phyloP scores from a whole-genome alignment of 2,797 vertebrate genomes.

The Acanthopagrus latus region DNA sequence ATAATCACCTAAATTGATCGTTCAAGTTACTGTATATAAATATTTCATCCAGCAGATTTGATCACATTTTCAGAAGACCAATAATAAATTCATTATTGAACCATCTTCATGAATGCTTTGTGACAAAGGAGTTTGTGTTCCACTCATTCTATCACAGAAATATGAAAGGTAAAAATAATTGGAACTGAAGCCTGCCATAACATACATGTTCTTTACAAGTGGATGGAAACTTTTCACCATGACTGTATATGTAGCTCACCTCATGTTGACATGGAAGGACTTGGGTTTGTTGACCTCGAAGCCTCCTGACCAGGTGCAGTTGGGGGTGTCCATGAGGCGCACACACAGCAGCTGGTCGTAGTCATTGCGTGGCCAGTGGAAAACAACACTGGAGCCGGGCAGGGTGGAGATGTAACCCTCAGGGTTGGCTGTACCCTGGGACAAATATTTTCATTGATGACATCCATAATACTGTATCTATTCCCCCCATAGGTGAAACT shows the following conservation, averaged over 20 bases:
- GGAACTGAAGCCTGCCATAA: too few relatives aligned
- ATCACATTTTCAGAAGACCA: too few relatives aligned
- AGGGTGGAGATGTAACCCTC: slow-evolving; percentile 96
- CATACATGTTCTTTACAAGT: too few relatives aligned
- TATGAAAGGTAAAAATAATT: too few relatives aligned
- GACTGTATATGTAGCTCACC: slow-evolving; percentile 76
- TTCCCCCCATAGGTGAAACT: neutral
- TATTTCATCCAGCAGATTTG: too few relatives aligned
- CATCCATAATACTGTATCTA: neutral
- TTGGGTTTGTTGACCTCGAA: slow-evolving; percentile 98
- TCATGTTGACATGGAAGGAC: slow-evolving; percentile 99
- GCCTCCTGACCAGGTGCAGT: slow-evolving; percentile 97
- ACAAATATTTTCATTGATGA: slow-evolving; percentile 2
- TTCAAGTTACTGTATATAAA: too few relatives aligned
- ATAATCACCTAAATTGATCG: too few relatives aligned
- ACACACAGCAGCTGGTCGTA: slow-evolving; percentile 97
- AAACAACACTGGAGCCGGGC: slow-evolving; percentile 96
- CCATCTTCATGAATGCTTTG: too few relatives aligned
- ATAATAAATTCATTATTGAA: too few relatives aligned
- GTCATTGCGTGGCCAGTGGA: slow-evolving; percentile 98
- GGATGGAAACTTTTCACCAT: too few relatives aligned
- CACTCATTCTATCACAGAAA: too few relatives aligned
- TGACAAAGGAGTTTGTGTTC: too few relatives aligned
- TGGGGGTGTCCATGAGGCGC: slow-evolving; percentile 92
- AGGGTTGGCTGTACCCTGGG: slow-evolving; percentile 91